Conservation (phyloP, 1,140 invertebrate species). For the Leptoteleia sp. region DNA sequence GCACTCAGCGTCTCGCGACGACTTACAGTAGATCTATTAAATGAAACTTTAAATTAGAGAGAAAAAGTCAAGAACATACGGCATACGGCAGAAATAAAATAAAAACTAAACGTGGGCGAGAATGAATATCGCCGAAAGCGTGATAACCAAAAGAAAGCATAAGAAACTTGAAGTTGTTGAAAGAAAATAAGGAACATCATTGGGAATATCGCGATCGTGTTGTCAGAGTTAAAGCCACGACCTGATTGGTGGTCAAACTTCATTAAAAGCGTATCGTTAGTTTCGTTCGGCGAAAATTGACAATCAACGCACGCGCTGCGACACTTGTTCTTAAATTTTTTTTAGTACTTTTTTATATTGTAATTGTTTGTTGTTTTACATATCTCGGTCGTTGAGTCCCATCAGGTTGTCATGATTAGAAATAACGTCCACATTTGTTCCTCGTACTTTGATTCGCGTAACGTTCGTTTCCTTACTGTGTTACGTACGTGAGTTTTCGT, state of each 20-base stretch:
- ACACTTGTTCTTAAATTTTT: slow-evolving; percentile 34
- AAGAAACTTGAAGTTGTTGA: slow-evolving; percentile 37
- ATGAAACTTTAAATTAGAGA: slow-evolving; percentile 1
- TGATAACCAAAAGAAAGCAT: slow-evolving; percentile 25
- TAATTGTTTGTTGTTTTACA: slow-evolving; percentile 11
- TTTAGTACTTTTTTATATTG: slow-evolving; percentile 8
- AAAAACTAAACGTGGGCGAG: no score
- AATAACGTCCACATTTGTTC: slow-evolving; percentile 41
- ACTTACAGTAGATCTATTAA: slow-evolving; percentile 13
- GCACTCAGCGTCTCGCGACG: slow-evolving; percentile 28
- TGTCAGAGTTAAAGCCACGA: slow-evolving; percentile 54
- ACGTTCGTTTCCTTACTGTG: slow-evolving; percentile 9
- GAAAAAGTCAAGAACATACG: not conserved
- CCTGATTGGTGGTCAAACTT: slow-evolving; percentile 51
- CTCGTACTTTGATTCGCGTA: slow-evolving; percentile 5
- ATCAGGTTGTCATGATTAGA: slow-evolving; percentile 39
- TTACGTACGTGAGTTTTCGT: slow-evolving; percentile 29
- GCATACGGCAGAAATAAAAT: not conserved
- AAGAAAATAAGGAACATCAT: slow-evolving; percentile 57
- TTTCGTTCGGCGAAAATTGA: slow-evolving; percentile 46
- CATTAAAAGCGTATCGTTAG: slow-evolving; percentile 58
- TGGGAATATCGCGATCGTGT: slow-evolving; percentile 57
- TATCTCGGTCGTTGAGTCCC: slow-evolving; percentile 25
- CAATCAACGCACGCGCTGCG: slow-evolving; percentile 50
- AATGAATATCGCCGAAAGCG: no score